Evolutionary conservation across 2,113 vertebrate species (phyloP).

Genomic region (Murina feae): DNA sequence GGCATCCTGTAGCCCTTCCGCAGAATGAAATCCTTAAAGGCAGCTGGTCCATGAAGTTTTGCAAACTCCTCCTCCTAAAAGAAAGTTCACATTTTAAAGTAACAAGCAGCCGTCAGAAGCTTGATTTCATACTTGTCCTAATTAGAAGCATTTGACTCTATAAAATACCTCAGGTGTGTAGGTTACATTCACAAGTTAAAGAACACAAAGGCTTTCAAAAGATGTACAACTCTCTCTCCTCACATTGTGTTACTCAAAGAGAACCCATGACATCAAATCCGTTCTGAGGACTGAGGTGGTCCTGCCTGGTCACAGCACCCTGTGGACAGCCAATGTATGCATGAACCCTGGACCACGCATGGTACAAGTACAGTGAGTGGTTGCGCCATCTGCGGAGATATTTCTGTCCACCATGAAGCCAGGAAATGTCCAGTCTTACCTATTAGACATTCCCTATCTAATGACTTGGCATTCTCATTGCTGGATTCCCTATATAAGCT

Average conservation of each 20-base stretch:
- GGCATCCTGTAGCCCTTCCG: slow-evolving; percentile 72
- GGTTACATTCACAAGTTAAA: not conserved
- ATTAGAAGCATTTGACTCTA: not conserved
- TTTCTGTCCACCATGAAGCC: not conserved
- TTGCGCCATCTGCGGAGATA: not conserved
- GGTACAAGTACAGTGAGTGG: not conserved
- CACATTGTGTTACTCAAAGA: not conserved
- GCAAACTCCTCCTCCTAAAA: slow-evolving; percentile 70
- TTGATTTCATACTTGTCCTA: not conserved
- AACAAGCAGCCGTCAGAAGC: not conserved
- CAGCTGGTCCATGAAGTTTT: slow-evolving; percentile 63
- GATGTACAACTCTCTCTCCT: not conserved
- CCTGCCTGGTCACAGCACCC: not conserved
- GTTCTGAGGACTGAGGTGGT: not conserved
- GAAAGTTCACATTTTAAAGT: not conserved
- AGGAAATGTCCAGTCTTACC: not conserved
- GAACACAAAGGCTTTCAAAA: not conserved
- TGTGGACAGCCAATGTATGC: not conserved
- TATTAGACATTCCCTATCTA: not conserved
- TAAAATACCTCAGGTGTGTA: not conserved
- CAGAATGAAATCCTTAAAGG: slow-evolving; percentile 78
- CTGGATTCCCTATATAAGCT: not conserved
- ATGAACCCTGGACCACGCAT: not conserved
- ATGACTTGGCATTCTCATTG: not conserved
- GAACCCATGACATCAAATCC: not conserved